phyloP scores from a whole-genome alignment of 2,113 vertebrate genomes.

The Pelmatolapia mariae region DNA sequence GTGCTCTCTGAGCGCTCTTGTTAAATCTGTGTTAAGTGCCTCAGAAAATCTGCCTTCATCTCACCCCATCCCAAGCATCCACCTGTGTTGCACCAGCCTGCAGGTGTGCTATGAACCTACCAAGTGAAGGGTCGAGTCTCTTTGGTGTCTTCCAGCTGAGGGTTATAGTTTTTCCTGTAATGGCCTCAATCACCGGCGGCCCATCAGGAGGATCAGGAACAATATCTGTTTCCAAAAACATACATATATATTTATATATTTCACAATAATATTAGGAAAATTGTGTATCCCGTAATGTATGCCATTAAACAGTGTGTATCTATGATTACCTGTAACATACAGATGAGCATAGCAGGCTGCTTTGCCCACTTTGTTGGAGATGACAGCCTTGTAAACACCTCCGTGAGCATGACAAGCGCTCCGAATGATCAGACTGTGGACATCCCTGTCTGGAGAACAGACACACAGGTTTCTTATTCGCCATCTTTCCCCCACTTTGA shows the following conservation, averaged over 20 bases:
- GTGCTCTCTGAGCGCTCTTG: no score
- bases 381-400: constrained; percentile 93
- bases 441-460: constrained; percentile 82
- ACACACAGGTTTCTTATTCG: constrained; percentile 3
- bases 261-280: background rate
- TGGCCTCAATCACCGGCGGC: constrained; percentile 76
- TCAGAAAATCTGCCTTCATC: no score
- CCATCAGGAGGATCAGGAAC: constrained; percentile 88
- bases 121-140: constrained; percentile 82
- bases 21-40: background rate
- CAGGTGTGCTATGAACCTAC: constrained; percentile 51
- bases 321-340: constrained; percentile 83
- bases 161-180: constrained; percentile 83
- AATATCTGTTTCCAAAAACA: constrained; percentile 72
- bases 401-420: constrained; percentile 81
- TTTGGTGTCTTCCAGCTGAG: constrained; percentile 87
- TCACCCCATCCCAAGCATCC: background rate
- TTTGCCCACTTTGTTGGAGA: constrained; percentile 93
- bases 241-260: background rate
- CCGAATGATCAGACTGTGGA: constrained; percentile 85
- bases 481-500: background rate
- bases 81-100: background rate
- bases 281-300: background rate
- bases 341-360: constrained; percentile 92
- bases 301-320: background rate